These are phyloP conservation scores for Motacilla tschutschensis DNA, from an alignment of 2,113 vertebrate genomes.

Conservation along the genomic window DNA sequence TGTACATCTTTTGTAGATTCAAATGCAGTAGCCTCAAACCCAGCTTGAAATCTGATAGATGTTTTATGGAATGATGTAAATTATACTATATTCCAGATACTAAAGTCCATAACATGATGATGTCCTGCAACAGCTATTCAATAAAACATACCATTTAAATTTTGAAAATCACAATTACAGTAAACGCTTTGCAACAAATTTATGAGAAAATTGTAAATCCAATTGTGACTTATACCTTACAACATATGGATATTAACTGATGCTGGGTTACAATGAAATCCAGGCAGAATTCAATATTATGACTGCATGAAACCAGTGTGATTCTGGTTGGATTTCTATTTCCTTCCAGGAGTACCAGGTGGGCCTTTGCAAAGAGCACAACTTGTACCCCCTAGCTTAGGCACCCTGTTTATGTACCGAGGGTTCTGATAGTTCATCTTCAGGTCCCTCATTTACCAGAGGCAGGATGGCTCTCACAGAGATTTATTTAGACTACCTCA, in stretches of 20 bases:
- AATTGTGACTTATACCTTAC: constrained; percentile 31
- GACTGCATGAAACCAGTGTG: background rate
- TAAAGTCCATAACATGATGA: background rate
- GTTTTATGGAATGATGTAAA: constrained; percentile 18
- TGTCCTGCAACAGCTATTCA: constrained; percentile 9
- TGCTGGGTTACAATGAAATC: background rate
- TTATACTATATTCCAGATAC: constrained; percentile 30
- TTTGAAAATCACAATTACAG: constrained; percentile 32
- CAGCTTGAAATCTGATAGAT: constrained; percentile 21
- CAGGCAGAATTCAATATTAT: background rate
- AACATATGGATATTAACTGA: constrained; percentile 8
- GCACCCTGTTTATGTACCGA: background rate
- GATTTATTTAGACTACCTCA: background rate
- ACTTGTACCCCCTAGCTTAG: background rate
- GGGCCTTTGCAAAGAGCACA: background rate
- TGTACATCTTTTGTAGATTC: background rate
- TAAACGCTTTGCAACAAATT: constrained; percentile 39
- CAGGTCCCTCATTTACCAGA: background rate
- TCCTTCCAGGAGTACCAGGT: background rate
- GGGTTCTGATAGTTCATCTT: background rate
- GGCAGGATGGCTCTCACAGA: background rate
- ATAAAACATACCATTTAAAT: constrained; percentile 15
- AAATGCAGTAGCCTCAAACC: constrained; percentile 16
- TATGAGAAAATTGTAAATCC: constrained; percentile 8
- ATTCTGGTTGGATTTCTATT: background rate